phyloP scores from a whole-genome alignment of 2,797 vertebrate species.

The Neosalanx taihuensis region DNA sequence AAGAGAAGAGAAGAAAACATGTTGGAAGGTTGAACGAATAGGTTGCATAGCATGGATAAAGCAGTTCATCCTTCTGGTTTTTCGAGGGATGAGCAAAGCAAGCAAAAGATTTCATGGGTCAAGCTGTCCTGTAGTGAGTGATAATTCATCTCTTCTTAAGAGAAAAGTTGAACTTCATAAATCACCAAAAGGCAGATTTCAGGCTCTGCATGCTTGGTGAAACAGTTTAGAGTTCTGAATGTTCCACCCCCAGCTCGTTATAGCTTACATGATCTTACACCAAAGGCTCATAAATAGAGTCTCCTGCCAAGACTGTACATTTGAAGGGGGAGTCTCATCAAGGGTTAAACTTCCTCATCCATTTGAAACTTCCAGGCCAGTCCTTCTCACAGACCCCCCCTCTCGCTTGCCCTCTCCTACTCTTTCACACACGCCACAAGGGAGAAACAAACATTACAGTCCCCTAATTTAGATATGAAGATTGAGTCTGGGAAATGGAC shows the following conservation, averaged over 20 bases:
- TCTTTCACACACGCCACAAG: constrained; percentile 56
- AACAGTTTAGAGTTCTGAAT: not conserved
- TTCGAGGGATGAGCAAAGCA: not conserved
- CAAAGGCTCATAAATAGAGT: not conserved
- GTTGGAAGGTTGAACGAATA: not conserved
- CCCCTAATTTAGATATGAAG: constrained; percentile 43
- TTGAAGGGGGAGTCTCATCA: constrained; percentile 23
- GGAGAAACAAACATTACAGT: constrained; percentile 49
- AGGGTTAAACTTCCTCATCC: constrained; percentile 54
- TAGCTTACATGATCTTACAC: too few relatives aligned
- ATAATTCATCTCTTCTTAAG: not conserved
- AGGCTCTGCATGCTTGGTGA: not conserved
- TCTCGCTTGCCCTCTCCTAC: constrained; percentile 29
- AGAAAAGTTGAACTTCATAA: not conserved
- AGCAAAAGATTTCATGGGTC: not conserved
- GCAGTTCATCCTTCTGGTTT: not conserved
- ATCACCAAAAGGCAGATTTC: not conserved
- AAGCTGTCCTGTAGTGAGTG: not conserved
- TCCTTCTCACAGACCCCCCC: constrained; percentile 60
- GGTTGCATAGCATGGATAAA: not conserved
- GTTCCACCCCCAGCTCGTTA: not conserved
- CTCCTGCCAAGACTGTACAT: constrained; percentile 7
- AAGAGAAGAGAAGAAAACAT: not conserved
- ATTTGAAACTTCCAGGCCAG: constrained; percentile 46
- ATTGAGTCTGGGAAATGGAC: constrained; percentile 44